Percentiles rank a stretch among this genome's conserved stretches.
Evolutionary conservation across 2,888 invertebrate genomes (phyloP).

Genomic region (Brachynemurus nebulosus): DNA sequence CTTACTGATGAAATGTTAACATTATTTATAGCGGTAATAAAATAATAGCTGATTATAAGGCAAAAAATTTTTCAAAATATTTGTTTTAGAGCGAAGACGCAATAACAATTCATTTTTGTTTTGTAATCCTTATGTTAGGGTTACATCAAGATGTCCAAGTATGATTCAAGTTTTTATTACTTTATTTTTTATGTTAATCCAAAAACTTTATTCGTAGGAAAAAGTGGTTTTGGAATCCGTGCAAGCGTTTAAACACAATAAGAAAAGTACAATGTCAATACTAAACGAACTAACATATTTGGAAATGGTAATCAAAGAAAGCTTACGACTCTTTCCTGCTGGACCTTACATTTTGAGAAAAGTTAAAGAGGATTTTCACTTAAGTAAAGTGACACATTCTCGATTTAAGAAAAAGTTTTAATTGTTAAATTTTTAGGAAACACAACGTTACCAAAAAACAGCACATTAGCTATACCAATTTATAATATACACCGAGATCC

Average conservation of each 20-base stretch:
- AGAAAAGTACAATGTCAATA: conserved; percentile 13
- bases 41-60: background rate
- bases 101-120: conserved; percentile 20
- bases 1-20: conserved; percentile 22
- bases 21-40: conserved; percentile 20
- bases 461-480: conserved; percentile 1
- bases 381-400: background rate
- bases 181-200: background rate
- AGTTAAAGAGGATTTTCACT: conserved; percentile 19
- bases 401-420: background rate
- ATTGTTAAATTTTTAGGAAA: background rate
- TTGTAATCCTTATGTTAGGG: conserved; percentile 22
- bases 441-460: background rate
- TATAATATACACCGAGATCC: conserved; percentile 22
- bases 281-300: conserved; percentile 22
- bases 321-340: conserved; percentile 24
- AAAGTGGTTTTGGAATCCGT: too few relatives aligned
- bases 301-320: conserved; percentile 26
- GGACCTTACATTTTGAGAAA: conserved; percentile 24
- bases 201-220: background rate
- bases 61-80: background rate
- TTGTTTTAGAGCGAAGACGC: conserved; percentile 24
- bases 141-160: conserved; percentile 28
- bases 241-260: too few relatives aligned
- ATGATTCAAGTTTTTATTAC: conserved; percentile 13